These are phyloP conservation scores for Tetragonula carbonaria DNA, from an alignment of 2,888 invertebrate species.

Conservation along the genomic window DNA sequence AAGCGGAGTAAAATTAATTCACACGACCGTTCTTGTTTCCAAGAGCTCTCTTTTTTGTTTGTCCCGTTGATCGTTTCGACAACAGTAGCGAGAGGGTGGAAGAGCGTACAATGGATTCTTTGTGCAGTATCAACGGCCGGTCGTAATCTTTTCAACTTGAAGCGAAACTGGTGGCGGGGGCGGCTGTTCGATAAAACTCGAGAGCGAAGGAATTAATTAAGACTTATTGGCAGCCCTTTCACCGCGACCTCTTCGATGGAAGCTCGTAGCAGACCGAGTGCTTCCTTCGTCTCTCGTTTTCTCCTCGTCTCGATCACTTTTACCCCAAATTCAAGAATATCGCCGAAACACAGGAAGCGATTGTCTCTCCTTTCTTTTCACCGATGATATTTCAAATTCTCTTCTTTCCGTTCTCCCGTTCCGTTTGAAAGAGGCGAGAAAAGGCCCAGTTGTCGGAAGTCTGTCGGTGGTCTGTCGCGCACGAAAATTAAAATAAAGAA, in stretches of 20 bases:
- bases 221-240: conserved; percentile 52
- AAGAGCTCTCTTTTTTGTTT: neutral
- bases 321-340: conserved; percentile 2
- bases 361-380: neutral
- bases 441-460: neutral
- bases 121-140: conserved; percentile 7
- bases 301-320: neutral
- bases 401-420: neutral
- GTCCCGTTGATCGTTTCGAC: neutral
- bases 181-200: conserved; percentile 24
- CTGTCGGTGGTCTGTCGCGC: neutral
- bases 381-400: conserved; percentile 34
- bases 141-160: conserved; percentile 38
- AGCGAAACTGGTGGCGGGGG: neutral
- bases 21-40: neutral
- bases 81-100: neutral
- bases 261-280: conserved; percentile 25
- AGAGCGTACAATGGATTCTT: conserved; percentile 5
- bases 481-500: neutral
- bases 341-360: neutral
- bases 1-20: neutral
- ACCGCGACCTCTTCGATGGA: conserved; percentile 18
- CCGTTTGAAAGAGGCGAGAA: neutral
- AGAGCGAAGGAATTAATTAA: conserved; percentile 52
- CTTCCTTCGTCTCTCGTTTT: conserved; percentile 2